Percentiles rank a stretch among this genome's conserved stretches.
Evolutionary conservation across 2,888 invertebrate genomes (phyloP).

Genomic region (Torymus tubicola): DNA sequence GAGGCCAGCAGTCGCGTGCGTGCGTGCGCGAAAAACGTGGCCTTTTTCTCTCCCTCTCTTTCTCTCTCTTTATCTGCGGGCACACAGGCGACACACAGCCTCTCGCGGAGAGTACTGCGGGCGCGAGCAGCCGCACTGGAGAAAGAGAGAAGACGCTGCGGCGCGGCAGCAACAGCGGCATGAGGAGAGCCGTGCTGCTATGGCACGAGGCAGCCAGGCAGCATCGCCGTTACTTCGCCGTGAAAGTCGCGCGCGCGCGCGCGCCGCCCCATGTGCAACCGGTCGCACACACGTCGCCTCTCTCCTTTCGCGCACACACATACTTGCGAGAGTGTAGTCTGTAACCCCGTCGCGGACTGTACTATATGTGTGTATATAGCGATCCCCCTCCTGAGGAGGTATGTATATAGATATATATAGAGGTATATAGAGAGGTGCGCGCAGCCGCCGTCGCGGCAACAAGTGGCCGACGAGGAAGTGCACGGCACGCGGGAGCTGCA

Average conservation of each 20-base stretch:
- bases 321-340: background rate
- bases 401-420: background rate
- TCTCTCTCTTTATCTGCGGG: background rate
- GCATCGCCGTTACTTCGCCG: slow-evolving; percentile 51
- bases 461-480: slow-evolving; percentile 20
- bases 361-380: slow-evolving; percentile 6
- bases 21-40: slow-evolving; percentile 43
- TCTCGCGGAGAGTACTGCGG: too few species aligned
- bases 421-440: background rate
- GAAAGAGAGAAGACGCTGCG: background rate
- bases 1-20: too few species aligned
- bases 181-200: too few species aligned
- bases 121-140: too few species aligned
- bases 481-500: background rate
- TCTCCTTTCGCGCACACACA: slow-evolving; percentile 14
- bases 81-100: too few species aligned
- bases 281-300: slow-evolving; percentile 30
- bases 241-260: slow-evolving; percentile 44
- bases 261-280: slow-evolving; percentile 52
- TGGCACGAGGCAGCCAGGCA: background rate
- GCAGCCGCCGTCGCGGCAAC: background rate
- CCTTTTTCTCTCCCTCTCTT: slow-evolving; percentile 26
- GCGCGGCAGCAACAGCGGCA: background rate
- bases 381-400: background rate
- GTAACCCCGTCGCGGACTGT: background rate